Evolutionary conservation across 2,797 vertebrate species (phyloP), one percentile per base, ranked within the genome.

Genomic region (Hozukius guyotensis): DNA sequence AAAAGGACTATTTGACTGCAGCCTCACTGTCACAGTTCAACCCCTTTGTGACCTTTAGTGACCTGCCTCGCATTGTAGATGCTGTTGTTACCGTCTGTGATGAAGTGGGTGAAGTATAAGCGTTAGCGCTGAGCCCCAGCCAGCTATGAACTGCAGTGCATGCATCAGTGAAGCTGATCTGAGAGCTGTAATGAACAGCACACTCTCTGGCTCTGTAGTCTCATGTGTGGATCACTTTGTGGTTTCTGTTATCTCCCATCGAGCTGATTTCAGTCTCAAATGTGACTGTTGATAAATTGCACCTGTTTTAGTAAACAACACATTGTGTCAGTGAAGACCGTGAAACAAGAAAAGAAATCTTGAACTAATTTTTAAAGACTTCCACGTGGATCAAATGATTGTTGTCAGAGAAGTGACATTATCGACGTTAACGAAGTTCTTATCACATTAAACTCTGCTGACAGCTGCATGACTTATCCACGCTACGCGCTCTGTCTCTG

Each of bases 161-260:
- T 4, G 49, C 68, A 63, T 29, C 25, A 8, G 74, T 57, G 77
- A 65, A 66, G 60, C 46, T 67, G 69, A 83, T 66, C 73, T 6
- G 59, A 76, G 63, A 24, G 8, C 2, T 78, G 53, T 84, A 87
- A 87, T 85, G 56, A 61, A 1, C 75, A 68, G 62, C 89, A 88
- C 86, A 60, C 71, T 8, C 18, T 31, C 65, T 20, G 27, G 25
- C 22, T 74, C 61, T 34, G 69, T 25, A 31, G 20, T 36, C 52
- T 60, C 75, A 38, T 36, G 34, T 46, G 34, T 12, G 20, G 60
- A 42, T 38, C 68, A 24, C 69, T 64, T 70, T 27, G 27, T 11
- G 60, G 20, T n/a, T 22, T 22, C n/a, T 53, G 38, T 53, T 53
- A 53, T 42, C 46, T 64, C 22, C 11, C 32, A 78, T 42, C 31